Base-by-base conservation (phyloP, 2,888 invertebrate species). In the Spisula subtruncata region DNA sequence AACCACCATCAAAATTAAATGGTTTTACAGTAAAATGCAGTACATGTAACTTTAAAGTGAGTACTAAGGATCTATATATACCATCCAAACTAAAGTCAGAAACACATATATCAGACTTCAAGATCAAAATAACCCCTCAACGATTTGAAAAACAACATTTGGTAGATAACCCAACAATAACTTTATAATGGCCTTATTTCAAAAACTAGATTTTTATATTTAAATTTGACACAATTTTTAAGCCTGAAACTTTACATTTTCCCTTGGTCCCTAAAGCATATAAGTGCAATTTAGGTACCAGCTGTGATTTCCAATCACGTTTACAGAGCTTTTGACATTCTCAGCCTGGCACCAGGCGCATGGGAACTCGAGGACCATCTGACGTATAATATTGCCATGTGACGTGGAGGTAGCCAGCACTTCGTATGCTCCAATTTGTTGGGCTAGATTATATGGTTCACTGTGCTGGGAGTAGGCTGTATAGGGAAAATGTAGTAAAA, bases 351-450 rank as follows among this genome's bases (percentile, higher is more conserved):
- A 96, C 96, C 96, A 96, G 84, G 94, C 91, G 20, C 95, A 93
- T 0, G 96, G 96, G 6, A 90, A 86, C 14, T 94, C 89, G 2
- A 95, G 89, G 6, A 96, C 95, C 88, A 94, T 94, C 92, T 96
- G 96, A n/a, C 95, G 92, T 90, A 96, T 88, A 16, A 96, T 94
- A 51, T 96, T 94, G 16, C 93, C 92, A 60, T 95, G 94, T 8
- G 89, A 54, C 29, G 85, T 41, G 71, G 41, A 60, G 82, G 93
- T 85, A 60, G 88, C 86, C 2, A 94, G 90, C 0, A 96, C 93
- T 90, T 97, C 96, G 94, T 94, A 97, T 18, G 94, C 92, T 32
- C 96, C 97, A 8, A 94, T 95, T 91, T 97, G 97, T 81, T 95
- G 96, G 8, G 96, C 95, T 87, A 97, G 92, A 87, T 96, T 94